phyloP scores from a whole-genome alignment of 1,140 invertebrate genomes.

The Brachionus sp. region DNA sequence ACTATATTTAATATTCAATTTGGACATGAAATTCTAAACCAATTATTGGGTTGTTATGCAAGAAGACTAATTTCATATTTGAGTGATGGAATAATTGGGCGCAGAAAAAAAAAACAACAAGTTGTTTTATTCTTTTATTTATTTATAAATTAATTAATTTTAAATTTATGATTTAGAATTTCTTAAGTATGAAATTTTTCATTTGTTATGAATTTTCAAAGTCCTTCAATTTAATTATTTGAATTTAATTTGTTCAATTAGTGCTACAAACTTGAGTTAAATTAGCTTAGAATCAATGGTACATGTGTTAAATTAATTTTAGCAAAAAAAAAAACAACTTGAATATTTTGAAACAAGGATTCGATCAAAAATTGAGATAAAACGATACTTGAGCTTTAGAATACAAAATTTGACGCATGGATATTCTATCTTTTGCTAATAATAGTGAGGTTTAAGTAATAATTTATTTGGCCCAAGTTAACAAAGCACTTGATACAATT shows the following conservation, averaged over 20 bases:
- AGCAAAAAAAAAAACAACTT: neutral
- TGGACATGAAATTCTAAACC: neutral
- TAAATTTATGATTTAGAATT: neutral
- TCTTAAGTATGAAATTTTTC: neutral
- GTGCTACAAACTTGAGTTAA: neutral
- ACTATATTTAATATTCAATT: neutral
- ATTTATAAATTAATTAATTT: slow-evolving; percentile 3
- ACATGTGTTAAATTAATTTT: neutral
- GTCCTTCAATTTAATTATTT: neutral
- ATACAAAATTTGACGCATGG: neutral
- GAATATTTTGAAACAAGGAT: neutral
- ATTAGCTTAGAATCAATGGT: no score
- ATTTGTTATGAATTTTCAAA: neutral
- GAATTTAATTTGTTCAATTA: neutral
- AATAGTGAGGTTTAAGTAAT: neutral
- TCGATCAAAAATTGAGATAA: neutral
- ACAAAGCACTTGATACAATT: neutral
- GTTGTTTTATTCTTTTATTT: neutral
- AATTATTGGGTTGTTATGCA: neutral
- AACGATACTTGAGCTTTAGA: neutral
- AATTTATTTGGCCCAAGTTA: neutral
- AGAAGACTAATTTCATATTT: neutral
- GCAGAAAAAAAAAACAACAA: neutral
- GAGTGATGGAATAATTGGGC: neutral
- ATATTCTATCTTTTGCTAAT: neutral